Evolutionary conservation across 2,113 vertebrate genomes (phyloP), one percentile per base, ranked within the genome.

Genomic region (Cyphomyrus discorhynchus): DNA sequence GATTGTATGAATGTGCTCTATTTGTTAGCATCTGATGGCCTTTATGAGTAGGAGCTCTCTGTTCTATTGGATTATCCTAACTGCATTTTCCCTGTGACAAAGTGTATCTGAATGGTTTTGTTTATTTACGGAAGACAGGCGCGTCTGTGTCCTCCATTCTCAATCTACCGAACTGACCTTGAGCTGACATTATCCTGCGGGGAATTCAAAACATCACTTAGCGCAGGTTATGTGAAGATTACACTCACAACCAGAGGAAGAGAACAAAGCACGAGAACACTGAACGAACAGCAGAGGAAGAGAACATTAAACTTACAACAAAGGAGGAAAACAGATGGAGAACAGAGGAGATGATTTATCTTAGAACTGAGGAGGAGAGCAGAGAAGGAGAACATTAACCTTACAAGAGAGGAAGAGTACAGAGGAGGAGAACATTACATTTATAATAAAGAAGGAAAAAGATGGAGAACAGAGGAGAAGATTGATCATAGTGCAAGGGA

Each of bases 121-220:
- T 89, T 89, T 85, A 89, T 89, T 89, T 89, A 89, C 27, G 53
- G 89, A 62, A 49, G 35, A 56, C 31, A 85, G 82, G 83, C 35
- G 21, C 19, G 50, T 84, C 42, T 58, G 80, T 80, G 27, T 39
- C 56, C 11, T 87, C 62, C 97, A 97, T 97, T 98, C 96, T 94
- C 92, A 27, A 92, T 53, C n/a, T 93, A 89, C 91, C 94, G 92
- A 92, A 53, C 70, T 91, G 95, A 97, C 96, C 97, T 93, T 97
- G 95, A 91, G 93, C 96, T 92, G 95, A 96, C 95, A 94, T 95
- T 96, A 97, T 97, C 96, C 96, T 94, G 94, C 94, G 93, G 96
- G 96, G 96, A 96, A 96, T 95, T 93, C 96, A 95, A 95, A 91
- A 93, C 92, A 93, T 95, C 95, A 95, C 93, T 84, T 95, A 95